Percentiles rank a stretch among this genome's conserved stretches.
These are phyloP conservation scores for Euthynnus affinis DNA, from an alignment of 2,797 vertebrate genomes.

Conservation along the genomic window DNA sequence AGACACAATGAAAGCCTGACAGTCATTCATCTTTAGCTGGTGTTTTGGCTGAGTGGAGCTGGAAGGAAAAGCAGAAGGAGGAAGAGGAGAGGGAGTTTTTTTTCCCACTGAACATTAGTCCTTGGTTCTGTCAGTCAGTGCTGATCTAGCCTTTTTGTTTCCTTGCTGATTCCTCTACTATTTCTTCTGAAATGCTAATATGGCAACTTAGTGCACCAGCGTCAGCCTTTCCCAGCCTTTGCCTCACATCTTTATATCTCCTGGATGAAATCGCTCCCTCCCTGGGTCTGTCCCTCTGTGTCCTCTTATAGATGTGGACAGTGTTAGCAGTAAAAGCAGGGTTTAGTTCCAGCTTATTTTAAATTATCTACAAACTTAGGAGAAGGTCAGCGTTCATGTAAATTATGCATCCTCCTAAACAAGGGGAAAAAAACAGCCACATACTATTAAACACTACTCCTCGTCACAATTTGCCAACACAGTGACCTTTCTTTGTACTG, in stretches of 20 bases:
- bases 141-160: slow-evolving; percentile 82
- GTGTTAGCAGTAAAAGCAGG: slow-evolving; percentile 21
- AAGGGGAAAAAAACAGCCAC: slow-evolving; percentile 29
- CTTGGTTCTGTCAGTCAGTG: slow-evolving; percentile 79
- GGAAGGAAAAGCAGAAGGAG: slow-evolving; percentile 48
- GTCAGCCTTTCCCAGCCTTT: slow-evolving; percentile 74
- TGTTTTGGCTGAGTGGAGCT: slow-evolving; percentile 61
- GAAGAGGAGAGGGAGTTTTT: slow-evolving; percentile 16
- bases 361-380: slow-evolving; percentile 51
- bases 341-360: slow-evolving; percentile 34
- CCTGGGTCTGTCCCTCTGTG: slow-evolving; percentile 26
- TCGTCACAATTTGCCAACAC: slow-evolving; percentile 46
- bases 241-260: slow-evolving; percentile 71
- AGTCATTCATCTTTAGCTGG: slow-evolving; percentile 58
- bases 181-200: slow-evolving; percentile 86
- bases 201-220: slow-evolving; percentile 70
- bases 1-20: slow-evolving; percentile 49
- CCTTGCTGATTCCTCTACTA: slow-evolving; percentile 72
- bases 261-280: slow-evolving; percentile 49
- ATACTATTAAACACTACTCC: slow-evolving; percentile 44
- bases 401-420: slow-evolving; percentile 43
- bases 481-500: slow-evolving; percentile 66
- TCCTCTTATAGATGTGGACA: slow-evolving; percentile 28
- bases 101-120: slow-evolving; percentile 70
- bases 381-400: slow-evolving; percentile 65